Conservation (phyloP, 2,113 vertebrate genomes). For the Alligator mississippiensis region DNA sequence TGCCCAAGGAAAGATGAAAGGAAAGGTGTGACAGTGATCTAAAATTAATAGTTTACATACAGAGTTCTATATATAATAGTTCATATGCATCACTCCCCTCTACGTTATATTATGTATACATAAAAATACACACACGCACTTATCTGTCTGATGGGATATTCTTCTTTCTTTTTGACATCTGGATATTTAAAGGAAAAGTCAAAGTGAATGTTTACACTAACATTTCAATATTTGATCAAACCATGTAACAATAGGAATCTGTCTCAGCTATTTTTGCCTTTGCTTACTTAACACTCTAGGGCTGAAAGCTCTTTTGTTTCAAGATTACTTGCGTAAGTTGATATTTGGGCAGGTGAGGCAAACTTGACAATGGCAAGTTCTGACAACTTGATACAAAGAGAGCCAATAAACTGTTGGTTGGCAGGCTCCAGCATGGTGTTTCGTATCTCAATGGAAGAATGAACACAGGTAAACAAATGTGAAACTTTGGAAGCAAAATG, state of each 20-base stretch:
- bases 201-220: constrained; percentile 37
- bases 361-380: constrained; percentile 29
- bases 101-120: too few species aligned
- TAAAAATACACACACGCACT: not conserved
- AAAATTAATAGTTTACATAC: not conserved
- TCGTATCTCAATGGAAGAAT: constrained; percentile 37
- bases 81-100: not conserved
- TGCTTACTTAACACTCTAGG: constrained; percentile 30
- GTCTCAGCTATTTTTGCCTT: not conserved
- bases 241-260: not conserved
- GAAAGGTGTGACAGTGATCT: not conserved
- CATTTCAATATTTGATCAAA: constrained; percentile 43
- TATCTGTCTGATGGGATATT: not conserved
- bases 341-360: constrained; percentile 57
- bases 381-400: constrained; percentile 30
- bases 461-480: constrained; percentile 17
- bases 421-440: constrained; percentile 5
- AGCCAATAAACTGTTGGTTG: not conserved
- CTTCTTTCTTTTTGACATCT: not conserved
- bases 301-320: constrained; percentile 64
- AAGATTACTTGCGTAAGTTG: constrained; percentile 21
- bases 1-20: not conserved
- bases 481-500: constrained; percentile 21
- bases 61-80: not conserved
- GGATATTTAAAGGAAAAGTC: constrained; percentile 22